Percentiles rank a stretch among this genome's conserved stretches.
phyloP scores from a whole-genome alignment of 2,113 vertebrate species.

The Nycticorax nycticorax region DNA sequence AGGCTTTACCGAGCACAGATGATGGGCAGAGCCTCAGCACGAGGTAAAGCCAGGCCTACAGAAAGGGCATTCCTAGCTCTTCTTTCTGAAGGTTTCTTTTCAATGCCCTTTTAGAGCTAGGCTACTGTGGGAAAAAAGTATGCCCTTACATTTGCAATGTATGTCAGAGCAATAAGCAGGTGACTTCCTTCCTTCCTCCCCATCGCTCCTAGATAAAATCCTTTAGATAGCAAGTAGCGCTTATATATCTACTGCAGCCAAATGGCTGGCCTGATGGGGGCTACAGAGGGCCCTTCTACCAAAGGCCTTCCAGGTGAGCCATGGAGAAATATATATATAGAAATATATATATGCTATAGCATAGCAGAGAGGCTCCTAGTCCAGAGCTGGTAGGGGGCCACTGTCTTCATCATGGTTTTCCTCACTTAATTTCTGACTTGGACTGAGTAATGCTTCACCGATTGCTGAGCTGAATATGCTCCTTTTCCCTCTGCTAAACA shows the following conservation, averaged over 20 bases:
- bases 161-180: too few relatives aligned
- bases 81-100: too few relatives aligned
- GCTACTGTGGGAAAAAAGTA: rapidly evolving
- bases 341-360: neutral
- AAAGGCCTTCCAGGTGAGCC: neutral
- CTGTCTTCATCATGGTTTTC: neutral
- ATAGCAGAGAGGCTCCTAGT: neutral
- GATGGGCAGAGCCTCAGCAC: neutral
- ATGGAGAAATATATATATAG: rapidly evolving
- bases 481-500: neutral
- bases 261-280: neutral
- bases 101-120: neutral
- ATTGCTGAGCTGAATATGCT: rapidly evolving
- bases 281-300: neutral
- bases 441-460: too few relatives aligned
- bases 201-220: too few relatives aligned
- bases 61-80: neutral
- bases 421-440: neutral
- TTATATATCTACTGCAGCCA: too few relatives aligned
- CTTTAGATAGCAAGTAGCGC: neutral
- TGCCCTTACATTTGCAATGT: rapidly evolving
- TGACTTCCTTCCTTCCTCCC: neutral
- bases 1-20: rapidly evolving
- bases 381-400: neutral
- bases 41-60: neutral